phyloP scores from a whole-genome alignment of 2,797 vertebrate species.

The Manis crassicaudata region DNA sequence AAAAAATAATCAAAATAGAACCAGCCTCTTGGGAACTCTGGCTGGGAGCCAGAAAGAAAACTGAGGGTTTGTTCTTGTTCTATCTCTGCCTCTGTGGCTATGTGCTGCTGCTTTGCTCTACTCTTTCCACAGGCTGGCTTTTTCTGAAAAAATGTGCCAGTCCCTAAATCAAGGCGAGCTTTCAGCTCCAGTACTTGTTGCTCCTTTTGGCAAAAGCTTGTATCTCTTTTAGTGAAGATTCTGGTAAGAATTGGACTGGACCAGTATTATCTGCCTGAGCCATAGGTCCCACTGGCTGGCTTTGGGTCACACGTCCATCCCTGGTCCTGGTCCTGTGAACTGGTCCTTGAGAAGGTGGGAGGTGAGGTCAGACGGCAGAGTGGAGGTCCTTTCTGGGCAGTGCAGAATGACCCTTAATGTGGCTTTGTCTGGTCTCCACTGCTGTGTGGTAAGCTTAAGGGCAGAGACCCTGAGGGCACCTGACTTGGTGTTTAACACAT shows the following conservation, averaged over 20 bases:
- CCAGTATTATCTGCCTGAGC: neutral
- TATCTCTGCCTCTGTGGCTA: neutral
- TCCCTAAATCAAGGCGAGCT: neutral
- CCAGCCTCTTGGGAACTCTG: neutral
- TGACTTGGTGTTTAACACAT: neutral
- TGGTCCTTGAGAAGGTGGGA: neutral
- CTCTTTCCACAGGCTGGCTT: neutral
- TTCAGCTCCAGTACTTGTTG: neutral
- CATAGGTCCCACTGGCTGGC: too few relatives aligned
- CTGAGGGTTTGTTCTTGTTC: neutral
- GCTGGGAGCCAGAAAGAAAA: neutral
- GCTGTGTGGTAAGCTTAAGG: neutral
- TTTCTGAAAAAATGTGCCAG: neutral
- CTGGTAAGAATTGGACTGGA: neutral
- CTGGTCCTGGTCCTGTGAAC: neutral
- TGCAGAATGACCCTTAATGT: neutral
- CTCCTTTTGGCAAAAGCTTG: neutral
- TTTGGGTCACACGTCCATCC: neutral
- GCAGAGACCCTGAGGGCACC: neutral
- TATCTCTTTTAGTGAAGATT: neutral
- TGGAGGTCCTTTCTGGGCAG: neutral
- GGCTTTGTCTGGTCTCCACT: neutral
- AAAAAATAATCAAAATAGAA: neutral
- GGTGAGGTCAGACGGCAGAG: neutral
- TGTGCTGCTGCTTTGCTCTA: neutral